These are phyloP conservation scores for Sepiola atlantica DNA, from an alignment of 2,888 invertebrate species.

Conservation along the genomic window DNA sequence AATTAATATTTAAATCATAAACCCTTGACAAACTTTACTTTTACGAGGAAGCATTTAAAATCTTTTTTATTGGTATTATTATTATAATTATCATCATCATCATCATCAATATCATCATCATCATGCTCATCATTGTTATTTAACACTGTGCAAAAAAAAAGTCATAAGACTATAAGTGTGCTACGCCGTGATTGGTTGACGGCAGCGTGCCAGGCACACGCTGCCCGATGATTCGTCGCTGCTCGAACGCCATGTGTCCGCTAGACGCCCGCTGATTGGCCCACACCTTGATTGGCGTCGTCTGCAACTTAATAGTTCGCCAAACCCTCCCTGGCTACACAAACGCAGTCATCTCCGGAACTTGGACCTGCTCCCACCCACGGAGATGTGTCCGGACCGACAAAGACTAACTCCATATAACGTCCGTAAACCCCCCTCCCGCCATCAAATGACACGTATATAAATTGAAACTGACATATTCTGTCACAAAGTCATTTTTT, in stretches of 20 bases:
- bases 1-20: not conserved
- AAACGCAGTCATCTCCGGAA: not conserved
- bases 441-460: not conserved
- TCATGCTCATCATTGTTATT: not conserved
- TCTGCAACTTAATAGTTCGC: not conserved
- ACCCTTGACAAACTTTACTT: not conserved
- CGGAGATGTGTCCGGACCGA: conserved; percentile 20
- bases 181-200: not conserved
- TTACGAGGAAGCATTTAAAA: not conserved
- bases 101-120: not conserved
- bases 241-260: not conserved
- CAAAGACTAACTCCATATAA: not conserved
- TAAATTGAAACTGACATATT: not conserved
- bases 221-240: not conserved
- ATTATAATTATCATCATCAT: not conserved
- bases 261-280: not conserved
- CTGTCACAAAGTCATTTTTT: not conserved
- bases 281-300: not conserved
- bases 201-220: not conserved
- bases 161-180: not conserved
- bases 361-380: conserved; percentile 1
- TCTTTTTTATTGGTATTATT: not conserved
- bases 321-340: not conserved
- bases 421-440: not conserved
- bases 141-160: not conserved